Evolutionary conservation across 2,797 vertebrate species (phyloP).

Genomic region (Anniella stebbinsi): DNA sequence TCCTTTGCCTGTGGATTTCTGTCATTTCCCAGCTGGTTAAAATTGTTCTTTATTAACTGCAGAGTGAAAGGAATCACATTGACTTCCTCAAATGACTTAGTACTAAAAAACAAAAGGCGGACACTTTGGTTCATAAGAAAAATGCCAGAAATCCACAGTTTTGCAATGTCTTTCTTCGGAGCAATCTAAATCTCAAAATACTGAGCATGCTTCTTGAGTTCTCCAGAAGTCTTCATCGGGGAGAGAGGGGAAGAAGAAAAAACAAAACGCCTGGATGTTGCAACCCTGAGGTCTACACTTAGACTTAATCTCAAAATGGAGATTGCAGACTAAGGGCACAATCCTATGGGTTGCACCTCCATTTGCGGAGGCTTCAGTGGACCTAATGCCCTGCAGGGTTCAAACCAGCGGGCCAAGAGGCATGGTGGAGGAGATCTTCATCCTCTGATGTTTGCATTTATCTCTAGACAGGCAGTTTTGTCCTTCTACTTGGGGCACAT

Average conservation of each 20-base stretch:
- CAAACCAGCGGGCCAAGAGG: too few relatives aligned
- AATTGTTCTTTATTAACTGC: neutral
- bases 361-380: too few relatives aligned
- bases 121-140: neutral
- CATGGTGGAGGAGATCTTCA: too few relatives aligned
- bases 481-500: too few relatives aligned
- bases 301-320: neutral
- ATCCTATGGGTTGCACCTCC: too few relatives aligned
- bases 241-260: neutral
- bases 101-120: neutral
- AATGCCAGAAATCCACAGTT: neutral
- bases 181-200: neutral
- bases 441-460: too few relatives aligned
- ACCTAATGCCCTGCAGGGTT: too few relatives aligned
- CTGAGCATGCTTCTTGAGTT: neutral
- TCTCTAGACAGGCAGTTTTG: too few relatives aligned
- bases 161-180: neutral
- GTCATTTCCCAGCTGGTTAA: constrained; percentile 14
- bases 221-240: neutral
- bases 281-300: neutral
- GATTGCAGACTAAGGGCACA: neutral
- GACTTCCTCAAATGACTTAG: neutral
- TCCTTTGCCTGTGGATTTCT: constrained; percentile 8
- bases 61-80: neutral
- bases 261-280: too few relatives aligned